These are phyloP conservation scores for Pristionchus maxplancki DNA, from an alignment of 2,888 invertebrate genomes.

Conservation along the genomic window DNA sequence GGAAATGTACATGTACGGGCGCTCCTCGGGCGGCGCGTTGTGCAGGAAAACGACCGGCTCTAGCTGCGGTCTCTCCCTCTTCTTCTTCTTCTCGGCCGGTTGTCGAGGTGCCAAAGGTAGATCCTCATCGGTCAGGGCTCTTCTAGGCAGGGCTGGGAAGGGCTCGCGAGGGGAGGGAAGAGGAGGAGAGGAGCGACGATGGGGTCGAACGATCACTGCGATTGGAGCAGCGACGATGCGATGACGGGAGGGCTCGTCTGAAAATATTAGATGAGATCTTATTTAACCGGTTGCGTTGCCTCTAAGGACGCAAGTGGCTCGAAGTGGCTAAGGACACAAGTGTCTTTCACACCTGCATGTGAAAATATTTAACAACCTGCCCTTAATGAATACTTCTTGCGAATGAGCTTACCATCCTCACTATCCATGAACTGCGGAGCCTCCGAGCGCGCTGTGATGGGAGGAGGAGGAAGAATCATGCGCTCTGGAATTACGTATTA, in stretches of 20 bases:
- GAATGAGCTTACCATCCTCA: neutral
- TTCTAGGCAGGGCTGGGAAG: conserved; percentile 15
- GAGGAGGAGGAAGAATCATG: conserved; percentile 8
- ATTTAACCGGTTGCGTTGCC: no score
- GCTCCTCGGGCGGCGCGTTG: conserved; percentile 33
- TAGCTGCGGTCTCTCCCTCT: neutral
- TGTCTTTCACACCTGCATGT: no score
- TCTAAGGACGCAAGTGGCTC: no score
- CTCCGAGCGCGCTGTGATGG: neutral
- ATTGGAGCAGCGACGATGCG: conserved; percentile 28
- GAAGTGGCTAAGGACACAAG: no score
- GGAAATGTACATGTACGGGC: neutral
- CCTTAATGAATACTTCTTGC: no score
- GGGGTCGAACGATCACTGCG: neutral
- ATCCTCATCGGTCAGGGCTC: neutral
- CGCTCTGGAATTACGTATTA: neutral
- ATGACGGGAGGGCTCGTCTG: neutral
- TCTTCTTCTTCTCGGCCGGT: conserved; percentile 19
- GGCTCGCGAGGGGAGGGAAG: neutral
- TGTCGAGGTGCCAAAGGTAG: neutral
- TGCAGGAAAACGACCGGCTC: conserved; percentile 31
- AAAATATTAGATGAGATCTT: neutral
- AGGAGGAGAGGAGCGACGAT: neutral
- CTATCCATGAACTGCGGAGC: conserved; percentile 26
- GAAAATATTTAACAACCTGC: no score